Conservation (phyloP, 2,113 vertebrate species). For the Strix aluco region DNA sequence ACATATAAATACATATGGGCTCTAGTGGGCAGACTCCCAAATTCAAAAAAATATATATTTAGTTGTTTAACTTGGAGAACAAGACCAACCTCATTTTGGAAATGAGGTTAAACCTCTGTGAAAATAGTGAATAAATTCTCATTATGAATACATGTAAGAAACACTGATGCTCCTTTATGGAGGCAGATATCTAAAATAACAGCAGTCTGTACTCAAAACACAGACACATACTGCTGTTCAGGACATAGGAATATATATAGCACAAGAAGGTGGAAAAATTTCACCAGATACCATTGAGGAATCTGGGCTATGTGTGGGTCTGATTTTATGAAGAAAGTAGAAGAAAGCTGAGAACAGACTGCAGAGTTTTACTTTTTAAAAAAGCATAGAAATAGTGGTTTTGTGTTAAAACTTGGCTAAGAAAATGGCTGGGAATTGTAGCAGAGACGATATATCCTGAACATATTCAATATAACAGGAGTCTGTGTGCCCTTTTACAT, state of each 20-base stretch:
- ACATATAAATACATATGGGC: not conserved
- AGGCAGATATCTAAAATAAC: slow-evolving; percentile 6
- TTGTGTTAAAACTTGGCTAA: not conserved
- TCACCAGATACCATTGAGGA: slow-evolving; percentile 23
- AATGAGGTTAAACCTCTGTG: slow-evolving; percentile 10
- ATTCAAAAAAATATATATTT: not conserved
- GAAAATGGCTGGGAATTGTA: not conserved
- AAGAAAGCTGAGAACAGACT: slow-evolving; percentile 16
- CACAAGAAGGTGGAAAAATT: not conserved
- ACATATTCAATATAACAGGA: not conserved
- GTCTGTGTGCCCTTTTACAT: not conserved
- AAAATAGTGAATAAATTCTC: slow-evolving; percentile 1
- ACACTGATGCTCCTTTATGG: not conserved
- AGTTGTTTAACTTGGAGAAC: not conserved
- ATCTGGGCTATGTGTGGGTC: slow-evolving; percentile 14
- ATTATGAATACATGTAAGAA: not conserved
- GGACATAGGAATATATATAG: slow-evolving; percentile 14
- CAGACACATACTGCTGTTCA: not conserved
- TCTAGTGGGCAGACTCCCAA: not conserved
- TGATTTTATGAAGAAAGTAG: slow-evolving; percentile 19
- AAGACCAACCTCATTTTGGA: not conserved
- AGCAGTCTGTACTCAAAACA: not conserved
- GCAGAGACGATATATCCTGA: not conserved
- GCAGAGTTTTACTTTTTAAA: not conserved
- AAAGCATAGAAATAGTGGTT: not conserved